Percentiles rank a stretch among this genome's conserved stretches.
Conservation (phyloP, 2,113 vertebrate species). For the Notothenia coriiceps region DNA sequence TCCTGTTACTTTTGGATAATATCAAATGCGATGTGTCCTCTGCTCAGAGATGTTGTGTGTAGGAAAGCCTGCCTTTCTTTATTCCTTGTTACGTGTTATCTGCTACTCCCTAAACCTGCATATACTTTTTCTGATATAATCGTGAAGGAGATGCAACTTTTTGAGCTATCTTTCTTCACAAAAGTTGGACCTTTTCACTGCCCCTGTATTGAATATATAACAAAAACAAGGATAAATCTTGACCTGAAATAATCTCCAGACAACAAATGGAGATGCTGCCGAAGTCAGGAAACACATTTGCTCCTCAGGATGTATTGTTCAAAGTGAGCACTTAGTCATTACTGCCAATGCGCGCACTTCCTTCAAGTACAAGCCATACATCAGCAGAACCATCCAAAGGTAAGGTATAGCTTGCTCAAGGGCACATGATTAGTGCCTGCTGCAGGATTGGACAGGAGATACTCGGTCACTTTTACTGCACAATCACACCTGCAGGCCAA, state of each 20-base stretch:
- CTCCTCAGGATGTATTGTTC: constrained; percentile 35
- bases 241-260: background rate
- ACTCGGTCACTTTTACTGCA: constrained; percentile 18
- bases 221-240: background rate
- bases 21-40: too few relatives aligned
- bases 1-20: too few relatives aligned
- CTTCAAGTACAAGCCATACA: constrained; percentile 37
- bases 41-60: too few relatives aligned
- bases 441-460: background rate
- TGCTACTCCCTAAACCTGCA: too few relatives aligned
- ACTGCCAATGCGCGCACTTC: constrained; percentile 38
- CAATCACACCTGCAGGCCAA: constrained; percentile 26
- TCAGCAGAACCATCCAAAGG: constrained; percentile 38
- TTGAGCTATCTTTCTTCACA: background rate
- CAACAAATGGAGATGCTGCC: constrained; percentile 16
- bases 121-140: too few relatives aligned
- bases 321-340: constrained; percentile 19
- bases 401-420: constrained; percentile 47
- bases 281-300: background rate
- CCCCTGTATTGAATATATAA: too few relatives aligned
- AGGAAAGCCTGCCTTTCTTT: too few relatives aligned
- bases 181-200: background rate
- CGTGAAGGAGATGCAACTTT: background rate
- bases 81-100: too few relatives aligned
- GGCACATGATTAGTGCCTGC: constrained; percentile 43